Evolutionary conservation across 2,797 vertebrate species (phyloP).

Genomic region (Phataginus tricuspis): DNA sequence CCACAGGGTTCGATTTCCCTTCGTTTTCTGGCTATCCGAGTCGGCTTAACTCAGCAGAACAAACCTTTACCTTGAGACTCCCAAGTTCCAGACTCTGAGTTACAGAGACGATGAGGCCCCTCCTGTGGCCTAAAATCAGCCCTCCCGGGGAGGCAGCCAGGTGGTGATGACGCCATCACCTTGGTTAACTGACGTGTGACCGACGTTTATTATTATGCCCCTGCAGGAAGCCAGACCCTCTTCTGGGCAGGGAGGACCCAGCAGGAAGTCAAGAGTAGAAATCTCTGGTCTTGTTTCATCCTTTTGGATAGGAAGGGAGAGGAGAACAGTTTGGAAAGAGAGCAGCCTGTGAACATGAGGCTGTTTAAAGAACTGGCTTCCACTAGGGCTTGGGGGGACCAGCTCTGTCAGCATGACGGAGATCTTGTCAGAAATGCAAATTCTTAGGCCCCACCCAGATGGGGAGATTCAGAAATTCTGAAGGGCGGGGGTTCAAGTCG

Average conservation of each 20-base stretch:
- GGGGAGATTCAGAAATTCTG: background rate
- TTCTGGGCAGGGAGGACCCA: background rate
- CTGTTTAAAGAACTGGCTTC: background rate
- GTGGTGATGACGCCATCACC: no score
- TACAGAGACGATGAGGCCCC: background rate
- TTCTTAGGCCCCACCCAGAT: background rate
- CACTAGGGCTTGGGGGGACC: no score
- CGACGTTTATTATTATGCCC: no score
- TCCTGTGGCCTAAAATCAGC: background rate
- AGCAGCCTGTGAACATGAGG: background rate
- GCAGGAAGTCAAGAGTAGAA: background rate
- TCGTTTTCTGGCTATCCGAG: background rate
- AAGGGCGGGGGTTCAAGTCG: background rate
- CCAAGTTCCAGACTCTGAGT: background rate
- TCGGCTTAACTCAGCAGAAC: background rate
- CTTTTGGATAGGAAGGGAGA: background rate
- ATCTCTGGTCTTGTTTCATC: rapidly evolving
- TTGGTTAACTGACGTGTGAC: rapidly evolving
- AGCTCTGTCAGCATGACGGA: background rate
- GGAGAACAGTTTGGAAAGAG: background rate
- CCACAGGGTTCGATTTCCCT: background rate
- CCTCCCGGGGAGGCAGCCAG: no score
- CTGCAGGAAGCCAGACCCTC: rapidly evolving
- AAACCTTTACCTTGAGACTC: background rate
- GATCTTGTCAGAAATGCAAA: background rate